Percentiles rank a stretch among this genome's conserved stretches.
Conservation (phyloP, 2,797 vertebrate species). For the Apogon talboti region DNA sequence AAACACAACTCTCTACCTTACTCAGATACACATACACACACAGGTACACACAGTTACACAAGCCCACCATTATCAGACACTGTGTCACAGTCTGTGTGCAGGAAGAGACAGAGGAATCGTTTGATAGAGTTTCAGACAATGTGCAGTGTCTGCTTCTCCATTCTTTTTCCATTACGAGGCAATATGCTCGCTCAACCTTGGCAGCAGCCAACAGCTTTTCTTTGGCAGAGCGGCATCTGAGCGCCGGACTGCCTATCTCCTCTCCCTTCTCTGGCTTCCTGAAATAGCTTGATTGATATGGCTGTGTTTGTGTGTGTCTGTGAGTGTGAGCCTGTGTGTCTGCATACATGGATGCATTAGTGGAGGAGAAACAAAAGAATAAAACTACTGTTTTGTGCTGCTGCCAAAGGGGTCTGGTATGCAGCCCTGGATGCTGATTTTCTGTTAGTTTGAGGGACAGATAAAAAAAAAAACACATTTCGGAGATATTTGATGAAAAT, state of each 20-base stretch:
- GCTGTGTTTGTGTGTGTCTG: slow-evolving; percentile 12
- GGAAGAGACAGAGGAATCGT: slow-evolving; percentile 57
- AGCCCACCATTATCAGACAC: slow-evolving; percentile 36
- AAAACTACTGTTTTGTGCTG: slow-evolving; percentile 32
- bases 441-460: slow-evolving; percentile 9
- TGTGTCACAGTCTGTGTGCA: slow-evolving; percentile 48
- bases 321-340: slow-evolving; percentile 15
- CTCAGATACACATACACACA: not conserved
- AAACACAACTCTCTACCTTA: slow-evolving; percentile 8
- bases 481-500: not conserved
- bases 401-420: slow-evolving; percentile 32
- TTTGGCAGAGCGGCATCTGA: slow-evolving; percentile 57
- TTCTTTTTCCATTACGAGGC: slow-evolving; percentile 68
- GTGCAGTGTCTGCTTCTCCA: slow-evolving; percentile 57
- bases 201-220: slow-evolving; percentile 64
- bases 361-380: slow-evolving; percentile 20
- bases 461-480: slow-evolving; percentile 20
- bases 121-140: slow-evolving; percentile 70
- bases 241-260: slow-evolving; percentile 45
- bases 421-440: slow-evolving; percentile 15
- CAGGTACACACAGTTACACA: slow-evolving; percentile 20
- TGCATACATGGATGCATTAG: slow-evolving; percentile 26
- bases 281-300: slow-evolving; percentile 63
- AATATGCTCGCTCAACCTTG: slow-evolving; percentile 68
- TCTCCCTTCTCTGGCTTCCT: slow-evolving; percentile 43